Evolutionary conservation across 2,888 invertebrate species (phyloP), one percentile per base, ranked within the genome.

Genomic region (Eupithecia centaureata): DNA sequence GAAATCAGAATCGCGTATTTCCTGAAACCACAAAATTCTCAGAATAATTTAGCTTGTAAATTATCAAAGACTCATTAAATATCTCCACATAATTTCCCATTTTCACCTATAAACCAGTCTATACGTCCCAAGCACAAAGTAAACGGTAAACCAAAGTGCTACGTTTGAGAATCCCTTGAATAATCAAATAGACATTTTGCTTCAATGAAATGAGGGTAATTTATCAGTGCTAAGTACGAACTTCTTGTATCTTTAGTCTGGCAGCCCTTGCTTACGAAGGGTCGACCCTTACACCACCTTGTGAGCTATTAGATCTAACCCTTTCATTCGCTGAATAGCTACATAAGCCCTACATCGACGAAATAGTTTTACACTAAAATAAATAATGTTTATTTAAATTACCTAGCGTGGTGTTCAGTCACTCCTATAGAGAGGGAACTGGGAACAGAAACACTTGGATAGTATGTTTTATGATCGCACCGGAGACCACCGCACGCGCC

Each of bases 161-260:
- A 22, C 28, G 66, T 35, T 58, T 35, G 51, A 33, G 58, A 62
- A 38, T 62, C 35, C 22, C 33, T 32, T 62, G 15, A 22, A 27
- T 33, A 47, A 27, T 57, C 22, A 15, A 47, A 38, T 12, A 47
- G 47, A 57, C 33, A 35, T 35, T 5, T 58, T 62, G 12, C 15
- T 57, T 33, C n/a, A 30, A 57, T 25, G 15, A 56, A 56, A 61
- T 65, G 12, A 18, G 47, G 22, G 63, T 64, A 71, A 72, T 75
- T 71, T 72, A 75, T 75, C 75, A 73, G 63, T 33, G 52, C 68
- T 75, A 72, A 75, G 72, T 73, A 73, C 69, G 69, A 72, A 69
- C 52, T 67, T 70, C 69, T 70, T 75, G 68, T 75, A 75, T 73
- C 75, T 72, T 67, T 61, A 69, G 68, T 62, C 63, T 65, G 70